Base-by-base conservation (phyloP, 2,888 invertebrate species). In the Mythimna vitellina region DNA sequence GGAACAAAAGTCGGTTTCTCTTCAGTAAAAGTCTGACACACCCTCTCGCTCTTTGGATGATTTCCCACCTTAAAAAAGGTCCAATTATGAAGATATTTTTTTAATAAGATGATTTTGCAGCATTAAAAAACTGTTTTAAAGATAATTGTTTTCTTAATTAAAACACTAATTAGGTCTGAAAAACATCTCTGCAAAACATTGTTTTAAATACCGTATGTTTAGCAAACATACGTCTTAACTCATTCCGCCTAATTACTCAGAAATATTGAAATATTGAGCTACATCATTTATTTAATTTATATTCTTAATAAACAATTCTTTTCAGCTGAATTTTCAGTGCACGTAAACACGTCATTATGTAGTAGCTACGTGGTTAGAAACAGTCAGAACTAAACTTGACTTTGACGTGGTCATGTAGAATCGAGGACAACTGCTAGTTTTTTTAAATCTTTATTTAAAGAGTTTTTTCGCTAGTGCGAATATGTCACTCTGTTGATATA, bases 231-330 rank as follows among this genome's bases (percentile, higher is more conserved):
- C 29, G 20, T 70, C 69, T 49, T 32, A 71, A 51, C 22, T 32
- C 10, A 42, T 61, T 42, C 20, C 20, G 17, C 5, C 1, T 46
- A 38, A 38, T 72, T 64, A 54, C 10, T 3, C 14, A 56, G 14
- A 56, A 49, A 73, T 38, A 56, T 35, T 25, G 6, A 49, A 38
- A 1, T 35, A 35, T 35, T 60, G 70, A 22, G 20, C 38, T 9
- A 7, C n/a, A 38, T 14, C 14, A 20, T 70, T 35, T 32, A n/a
- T 71, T 20, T 42, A 58, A n/a, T 70, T 58, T 58, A 14, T 3
- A 20, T 29, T 22, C 14, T 5, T 9, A 49, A 9, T 46, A 56
- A 38, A 38, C 38, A 57, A 42, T 29, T 14, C 3, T 46, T 68
- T 54, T 56, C 3, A 8, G 17, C 17, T 12, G 54, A 70, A 17